phyloP scores from a whole-genome alignment of 2,888 invertebrate species.

The Volucella bombylans region DNA sequence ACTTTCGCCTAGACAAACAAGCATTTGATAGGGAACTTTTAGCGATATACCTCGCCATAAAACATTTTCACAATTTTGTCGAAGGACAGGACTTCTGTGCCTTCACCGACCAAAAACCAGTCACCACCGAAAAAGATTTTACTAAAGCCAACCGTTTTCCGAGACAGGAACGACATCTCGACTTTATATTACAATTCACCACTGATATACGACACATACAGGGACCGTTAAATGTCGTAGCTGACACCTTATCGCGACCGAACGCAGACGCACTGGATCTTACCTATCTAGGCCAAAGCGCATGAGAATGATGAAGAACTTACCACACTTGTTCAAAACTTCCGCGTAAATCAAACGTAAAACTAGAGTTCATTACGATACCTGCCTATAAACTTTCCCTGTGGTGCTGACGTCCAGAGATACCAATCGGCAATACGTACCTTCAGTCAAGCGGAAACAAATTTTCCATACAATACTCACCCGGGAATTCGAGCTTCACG shows the following conservation, averaged over 20 bases:
- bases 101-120: conserved; percentile 76
- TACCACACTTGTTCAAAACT: not conserved
- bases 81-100: conserved; percentile 77
- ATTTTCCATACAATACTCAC: conserved; percentile 10
- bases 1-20: conserved; percentile 9
- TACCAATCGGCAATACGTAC: conserved; percentile 20
- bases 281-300: not conserved
- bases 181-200: conserved; percentile 74
- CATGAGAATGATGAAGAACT: conserved; percentile 33
- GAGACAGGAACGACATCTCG: conserved; percentile 78
- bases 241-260: conserved; percentile 30
- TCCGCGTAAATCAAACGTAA: not conserved
- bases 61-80: conserved; percentile 79
- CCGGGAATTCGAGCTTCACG: conserved; percentile 27
- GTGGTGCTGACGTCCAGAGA: conserved; percentile 34
- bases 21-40: conserved; percentile 42
- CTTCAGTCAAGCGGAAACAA: not conserved
- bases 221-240: conserved; percentile 15
- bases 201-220: conserved; percentile 28
- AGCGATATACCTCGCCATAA: conserved; percentile 70
- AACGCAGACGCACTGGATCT: conserved; percentile 24
- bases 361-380: conserved; percentile 15
- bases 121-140: conserved; percentile 74
- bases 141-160: conserved; percentile 77
- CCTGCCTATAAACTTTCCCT: conserved; percentile 14